Base-by-base conservation (phyloP, 2,888 invertebrate species). In the Tyria jacobaeae region DNA sequence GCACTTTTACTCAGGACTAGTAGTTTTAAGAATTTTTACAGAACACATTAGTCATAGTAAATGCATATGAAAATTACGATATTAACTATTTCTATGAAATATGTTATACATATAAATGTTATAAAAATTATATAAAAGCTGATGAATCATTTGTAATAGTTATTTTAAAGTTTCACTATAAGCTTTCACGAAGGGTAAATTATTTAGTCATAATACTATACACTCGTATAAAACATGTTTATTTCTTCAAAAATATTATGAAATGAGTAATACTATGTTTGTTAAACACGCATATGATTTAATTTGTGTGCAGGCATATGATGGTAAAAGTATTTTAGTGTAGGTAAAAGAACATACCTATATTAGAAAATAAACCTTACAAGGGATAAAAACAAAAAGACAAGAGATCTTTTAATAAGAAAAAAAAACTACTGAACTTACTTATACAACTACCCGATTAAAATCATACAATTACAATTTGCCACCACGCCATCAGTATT, bases 1-100 rank as follows among this genome's bases (percentile, higher is more conserved):
- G 17, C 7, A 44, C 51, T 44, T 52, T 44, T 44, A 58, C 52
- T 58, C 51, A 44, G 44, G 24, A 21, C n/a, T 35, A 53, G 37
- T 53, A 59, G 48, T 48, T 53, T n/a, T 7, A 48, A 25, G 35
- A 21, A 5, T 35, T 25, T 53, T 59, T 52, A 34, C 41, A 24
- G 51, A 57, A 17, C 27, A 10, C 34, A n/a, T 58, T 58, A 58
- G 50, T 50, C 24, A n/a, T n/a, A n/a, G n/a, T n/a, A n/a, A n/a
- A n/a, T 49, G 31, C 14, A 57, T 17, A 57, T 15, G 51, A 9
- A 58, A 51, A 58, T 58, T 51, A 58, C 39, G 10, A 4, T 50
- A 41, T 3, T 27, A 51, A 58, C 14, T 31, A 25, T 44, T 58
- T 51, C 41, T 47, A 6, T 14, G 24, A 35, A 57, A 25, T 35